phyloP scores from a whole-genome alignment of 2,113 vertebrate species.

The Callithrix jacchus region DNA sequence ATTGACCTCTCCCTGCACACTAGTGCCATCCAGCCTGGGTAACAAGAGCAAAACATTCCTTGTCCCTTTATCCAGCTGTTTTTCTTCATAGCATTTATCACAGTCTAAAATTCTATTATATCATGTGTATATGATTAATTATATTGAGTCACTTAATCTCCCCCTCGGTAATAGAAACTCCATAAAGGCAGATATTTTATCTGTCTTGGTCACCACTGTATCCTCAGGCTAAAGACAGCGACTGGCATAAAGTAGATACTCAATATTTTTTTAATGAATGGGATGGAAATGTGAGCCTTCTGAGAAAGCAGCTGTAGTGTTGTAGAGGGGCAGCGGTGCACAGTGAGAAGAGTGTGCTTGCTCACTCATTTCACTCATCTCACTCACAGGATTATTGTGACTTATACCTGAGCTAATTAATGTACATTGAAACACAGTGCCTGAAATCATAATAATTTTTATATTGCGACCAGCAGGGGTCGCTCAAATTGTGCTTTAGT shows the following conservation, averaged over 20 bases:
- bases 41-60: no score
- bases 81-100: not conserved
- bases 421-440: not conserved
- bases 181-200: not conserved
- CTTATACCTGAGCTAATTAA: not conserved
- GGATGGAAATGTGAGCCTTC: not conserved
- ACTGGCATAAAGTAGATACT: not conserved
- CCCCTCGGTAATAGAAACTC: not conserved
- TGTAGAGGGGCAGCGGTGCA: not conserved
- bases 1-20: not conserved
- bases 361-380: not conserved
- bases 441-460: not conserved
- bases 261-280: not conserved
- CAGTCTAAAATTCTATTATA: not conserved
- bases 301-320: not conserved
- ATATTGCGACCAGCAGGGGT: conserved; percentile 51
- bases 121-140: not conserved
- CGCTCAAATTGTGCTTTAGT: not conserved
- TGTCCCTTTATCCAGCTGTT: not conserved
- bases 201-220: not conserved
- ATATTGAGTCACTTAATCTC: not conserved
- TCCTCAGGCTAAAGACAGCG: not conserved
- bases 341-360: not conserved
- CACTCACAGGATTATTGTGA: not conserved
- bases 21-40: not conserved